These are phyloP conservation scores for Panopea generosa DNA, from an alignment of 2,888 invertebrate species.

Conservation along the genomic window DNA sequence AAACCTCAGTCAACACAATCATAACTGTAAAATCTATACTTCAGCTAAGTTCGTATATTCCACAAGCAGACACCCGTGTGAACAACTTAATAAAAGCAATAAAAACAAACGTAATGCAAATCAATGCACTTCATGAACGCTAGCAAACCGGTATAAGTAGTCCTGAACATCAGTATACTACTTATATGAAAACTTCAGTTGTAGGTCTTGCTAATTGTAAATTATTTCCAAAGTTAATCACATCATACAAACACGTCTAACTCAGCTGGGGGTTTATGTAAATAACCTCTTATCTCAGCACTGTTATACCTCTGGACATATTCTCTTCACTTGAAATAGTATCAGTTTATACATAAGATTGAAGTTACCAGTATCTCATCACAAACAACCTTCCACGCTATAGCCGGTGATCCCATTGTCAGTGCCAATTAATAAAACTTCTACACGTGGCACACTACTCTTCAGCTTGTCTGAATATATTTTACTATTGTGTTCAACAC, in stretches of 20 bases:
- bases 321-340: not conserved
- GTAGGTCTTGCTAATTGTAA: slow-evolving; percentile 32
- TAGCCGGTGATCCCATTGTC: slow-evolving; percentile 1
- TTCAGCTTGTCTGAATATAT: no score
- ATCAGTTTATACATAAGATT: slow-evolving; percentile 2
- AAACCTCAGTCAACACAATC: no score
- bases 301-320: not conserved
- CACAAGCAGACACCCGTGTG: slow-evolving; percentile 18
- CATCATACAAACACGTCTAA: not conserved
- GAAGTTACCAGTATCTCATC: slow-evolving; percentile 9
- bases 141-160: slow-evolving; percentile 17
- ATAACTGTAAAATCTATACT: no score
- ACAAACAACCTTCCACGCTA: not conserved
- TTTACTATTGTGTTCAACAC: no score
- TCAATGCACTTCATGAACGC: slow-evolving; percentile 18
- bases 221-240: slow-evolving; percentile 32
- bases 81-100: slow-evolving; percentile 15
- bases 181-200: slow-evolving; percentile 22
- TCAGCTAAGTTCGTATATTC: slow-evolving; percentile 12
- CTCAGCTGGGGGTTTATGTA: slow-evolving; percentile 16
- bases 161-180: slow-evolving; percentile 12
- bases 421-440: not conserved
- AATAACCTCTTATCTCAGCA: slow-evolving; percentile 10
- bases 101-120: slow-evolving; percentile 26
- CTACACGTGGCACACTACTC: not conserved